phyloP scores from a whole-genome alignment of 2,888 invertebrate species.

The Hymenopus coronatus region DNA sequence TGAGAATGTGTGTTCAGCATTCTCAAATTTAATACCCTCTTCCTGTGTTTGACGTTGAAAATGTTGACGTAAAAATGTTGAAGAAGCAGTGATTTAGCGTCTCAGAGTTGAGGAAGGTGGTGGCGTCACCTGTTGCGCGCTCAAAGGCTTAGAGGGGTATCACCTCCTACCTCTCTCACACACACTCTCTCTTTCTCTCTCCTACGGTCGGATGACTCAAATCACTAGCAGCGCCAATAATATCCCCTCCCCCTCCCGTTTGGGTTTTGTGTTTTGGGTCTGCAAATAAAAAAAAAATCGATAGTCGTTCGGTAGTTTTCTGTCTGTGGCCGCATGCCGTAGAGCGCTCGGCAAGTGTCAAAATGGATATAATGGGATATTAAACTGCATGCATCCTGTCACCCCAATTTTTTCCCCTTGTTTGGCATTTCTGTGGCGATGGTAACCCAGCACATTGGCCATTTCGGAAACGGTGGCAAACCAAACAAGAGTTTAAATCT shows the following conservation, averaged over 20 bases:
- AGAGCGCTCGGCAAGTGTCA: slow-evolving; percentile 11
- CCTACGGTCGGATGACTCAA: slow-evolving; percentile 14
- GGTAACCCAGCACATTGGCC: neutral
- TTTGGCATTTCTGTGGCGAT: neutral
- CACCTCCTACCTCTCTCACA: neutral
- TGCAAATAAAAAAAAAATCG: neutral
- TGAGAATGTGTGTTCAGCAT: neutral
- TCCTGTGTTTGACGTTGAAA: neutral
- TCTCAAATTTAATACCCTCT: neutral
- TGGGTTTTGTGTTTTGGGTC: neutral
- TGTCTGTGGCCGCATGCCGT: neutral
- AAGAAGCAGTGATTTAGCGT: neutral
- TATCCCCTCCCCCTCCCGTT: slow-evolving; percentile 9
- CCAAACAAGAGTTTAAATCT: neutral
- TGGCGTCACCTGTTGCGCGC: neutral
- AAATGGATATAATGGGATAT: slow-evolving; percentile 20
- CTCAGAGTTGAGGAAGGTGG: neutral
- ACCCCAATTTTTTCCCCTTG: neutral
- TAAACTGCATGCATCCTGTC: neutral
- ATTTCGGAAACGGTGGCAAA: neutral
- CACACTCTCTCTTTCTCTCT: neutral
- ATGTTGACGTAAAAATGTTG: neutral
- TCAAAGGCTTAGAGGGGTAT: neutral
- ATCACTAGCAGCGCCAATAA: slow-evolving; percentile 18
- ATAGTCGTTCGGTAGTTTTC: slow-evolving; percentile 11